A percentile compares a stretch with the other conserved stretches of the same genome.
These are phyloP conservation scores for Glyphotaelius pellucidus DNA, from an alignment of 2,888 invertebrate species.

Conservation along the genomic window DNA sequence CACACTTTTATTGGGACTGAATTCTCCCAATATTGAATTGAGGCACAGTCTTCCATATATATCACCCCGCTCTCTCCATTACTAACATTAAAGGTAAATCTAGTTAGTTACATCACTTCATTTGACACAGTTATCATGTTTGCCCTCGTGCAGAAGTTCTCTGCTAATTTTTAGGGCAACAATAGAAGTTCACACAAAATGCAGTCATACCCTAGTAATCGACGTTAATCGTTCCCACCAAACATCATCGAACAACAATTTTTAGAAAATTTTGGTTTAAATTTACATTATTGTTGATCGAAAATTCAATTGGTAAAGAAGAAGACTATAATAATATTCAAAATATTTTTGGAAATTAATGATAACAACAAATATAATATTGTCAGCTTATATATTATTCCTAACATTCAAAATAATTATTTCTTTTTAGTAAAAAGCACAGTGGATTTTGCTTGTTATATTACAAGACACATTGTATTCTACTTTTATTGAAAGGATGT, in stretches of 20 bases:
- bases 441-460: constrained; percentile 2
- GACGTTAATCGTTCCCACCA: neutral
- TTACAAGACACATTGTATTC: neutral
- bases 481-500: neutral
- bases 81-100: constrained; percentile 42
- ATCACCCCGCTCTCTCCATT: constrained; percentile 30
- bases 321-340: neutral
- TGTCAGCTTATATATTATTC: neutral
- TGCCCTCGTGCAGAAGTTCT: neutral
- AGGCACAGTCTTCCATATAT: constrained; percentile 28
- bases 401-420: neutral
- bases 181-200: neutral
- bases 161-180: neutral
- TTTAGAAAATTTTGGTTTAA: neutral
- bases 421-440: neutral
- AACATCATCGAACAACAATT: neutral
- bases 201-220: constrained; percentile 2
- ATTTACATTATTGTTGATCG: neutral
- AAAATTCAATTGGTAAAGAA: neutral
- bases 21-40: constrained; percentile 29
- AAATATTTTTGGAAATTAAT: neutral
- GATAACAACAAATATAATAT: constrained; percentile 2
- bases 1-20: constrained; percentile 29
- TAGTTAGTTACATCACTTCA: constrained; percentile 33
- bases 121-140: constrained; percentile 31